Evolutionary conservation across 2,888 invertebrate species (phyloP), one percentile per base, ranked within the genome.

Genomic region (Gymnosoma rotundatum): DNA sequence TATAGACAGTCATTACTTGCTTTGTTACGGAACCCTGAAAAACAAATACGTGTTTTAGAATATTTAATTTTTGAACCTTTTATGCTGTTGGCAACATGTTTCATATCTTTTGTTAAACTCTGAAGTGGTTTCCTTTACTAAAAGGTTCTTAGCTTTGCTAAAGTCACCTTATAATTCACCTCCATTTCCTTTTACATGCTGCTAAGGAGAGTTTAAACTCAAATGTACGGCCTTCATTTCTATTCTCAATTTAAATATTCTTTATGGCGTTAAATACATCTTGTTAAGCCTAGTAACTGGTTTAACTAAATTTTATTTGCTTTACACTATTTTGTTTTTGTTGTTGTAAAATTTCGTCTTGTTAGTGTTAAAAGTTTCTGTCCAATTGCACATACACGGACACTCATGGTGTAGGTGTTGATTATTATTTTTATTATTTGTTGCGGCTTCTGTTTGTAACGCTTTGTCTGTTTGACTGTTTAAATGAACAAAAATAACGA

Each of bases 381-480:
- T 48, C 67, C 20, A n/a, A 20, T n/a, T 54, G 20, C 21, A 21
- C 12, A 18, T n/a, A 45, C 8, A 56, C 63, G 2, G 70, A 36
- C 50, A 42, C n/a, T 9, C 14, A 21, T 36, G 54, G 83, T 67
- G 83, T 83, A 67, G 83, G 83, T 83, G 79, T 72, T 83, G 75
- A 75, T 83, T 75, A 83, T 75, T 83, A 70, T 70, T 83, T 79
- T 72, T 72, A 70, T 75, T 78, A 72, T 78, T 66, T 42, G 78
- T 79, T 52, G 36, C 70, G 79, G 83, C 83, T 83, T 72, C 83
- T 79, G 83, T 83, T 66, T 75, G n/a, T 61, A n/a, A 32, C 38
- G 83, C 79, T 83, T 79, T 83, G 83, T n/a, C 9, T 64, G 45
- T 61, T 69, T 60, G 18, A 8, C 52, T 36, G 38, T 6, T 6